Conservation (phyloP, 2,888 invertebrate species). For the Amiota communis region DNA sequence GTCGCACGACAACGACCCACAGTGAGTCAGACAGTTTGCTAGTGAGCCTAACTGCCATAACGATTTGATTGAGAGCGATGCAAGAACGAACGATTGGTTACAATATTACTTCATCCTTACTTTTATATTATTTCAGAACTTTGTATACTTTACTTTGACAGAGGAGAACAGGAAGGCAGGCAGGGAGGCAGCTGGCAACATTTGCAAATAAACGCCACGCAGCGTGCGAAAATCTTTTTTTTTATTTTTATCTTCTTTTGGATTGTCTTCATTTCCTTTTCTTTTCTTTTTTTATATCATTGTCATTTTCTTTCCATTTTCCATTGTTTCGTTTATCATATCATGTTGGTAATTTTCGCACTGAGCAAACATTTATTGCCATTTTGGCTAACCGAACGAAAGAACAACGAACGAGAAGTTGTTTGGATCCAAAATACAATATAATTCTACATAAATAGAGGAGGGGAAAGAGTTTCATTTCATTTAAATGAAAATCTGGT, state of each 20-base stretch:
- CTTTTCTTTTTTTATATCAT: neutral
- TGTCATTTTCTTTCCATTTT: constrained; percentile 2
- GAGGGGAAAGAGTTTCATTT: constrained; percentile 10
- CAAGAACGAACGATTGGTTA: too few species aligned
- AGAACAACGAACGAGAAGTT: neutral
- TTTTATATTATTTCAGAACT: too few species aligned
- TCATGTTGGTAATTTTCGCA: constrained; percentile 18
- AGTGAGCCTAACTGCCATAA: too few species aligned
- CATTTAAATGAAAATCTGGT: constrained; percentile 55
- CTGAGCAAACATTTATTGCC: constrained; percentile 32
- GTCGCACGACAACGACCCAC: too few species aligned
- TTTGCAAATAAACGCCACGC: constrained; percentile 15
- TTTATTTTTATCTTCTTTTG: constrained; percentile 15
- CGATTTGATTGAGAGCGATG: constrained; percentile 1
- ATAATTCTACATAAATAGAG: too few species aligned
- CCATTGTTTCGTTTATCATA: neutral
- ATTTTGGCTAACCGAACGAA: constrained; percentile 29
- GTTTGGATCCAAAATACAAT: too few species aligned
- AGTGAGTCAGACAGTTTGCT: too few species aligned
- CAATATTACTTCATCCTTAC: too few species aligned
- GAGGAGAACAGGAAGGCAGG: neutral
- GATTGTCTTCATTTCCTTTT: neutral
- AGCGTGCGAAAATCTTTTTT: constrained; percentile 20
- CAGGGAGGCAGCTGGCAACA: neutral
- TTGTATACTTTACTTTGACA: too few species aligned